Evolutionary conservation across 2,113 vertebrate genomes (phyloP).

Genomic region (Erythrolamprus reginae): DNA sequence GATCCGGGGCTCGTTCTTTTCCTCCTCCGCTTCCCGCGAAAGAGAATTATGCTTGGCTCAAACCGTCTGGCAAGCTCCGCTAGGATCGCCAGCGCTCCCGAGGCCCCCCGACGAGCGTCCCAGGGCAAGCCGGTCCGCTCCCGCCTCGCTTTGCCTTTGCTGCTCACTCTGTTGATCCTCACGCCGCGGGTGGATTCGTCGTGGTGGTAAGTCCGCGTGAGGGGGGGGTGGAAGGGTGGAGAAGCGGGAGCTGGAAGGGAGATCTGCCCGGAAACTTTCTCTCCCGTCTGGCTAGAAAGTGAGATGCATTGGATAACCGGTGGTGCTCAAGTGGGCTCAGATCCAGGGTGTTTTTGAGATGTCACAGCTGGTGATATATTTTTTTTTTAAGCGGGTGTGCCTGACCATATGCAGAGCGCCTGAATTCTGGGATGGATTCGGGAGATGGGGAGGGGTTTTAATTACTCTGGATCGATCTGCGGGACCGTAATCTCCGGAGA

Average conservation of each 20-base stretch:
- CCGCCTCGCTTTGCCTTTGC: slow-evolving; percentile 75
- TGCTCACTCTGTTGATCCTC: slow-evolving; percentile 83
- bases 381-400: not conserved
- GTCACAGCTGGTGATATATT: not conserved
- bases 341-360: not conserved
- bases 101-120: slow-evolving; percentile 64
- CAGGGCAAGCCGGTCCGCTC: slow-evolving; percentile 60
- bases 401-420: not conserved
- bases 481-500: not conserved
- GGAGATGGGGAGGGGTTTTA: not conserved
- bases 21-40: not conserved
- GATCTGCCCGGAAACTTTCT: not conserved
- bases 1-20: not conserved
- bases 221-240: too few relatives aligned
- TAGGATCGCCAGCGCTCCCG: slow-evolving; percentile 54
- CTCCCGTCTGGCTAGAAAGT: not conserved
- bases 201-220: slow-evolving; percentile 85
- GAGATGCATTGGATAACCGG: not conserved
- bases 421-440: not conserved
- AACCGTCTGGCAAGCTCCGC: slow-evolving; percentile 67
- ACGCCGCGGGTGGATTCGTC: slow-evolving; percentile 88
- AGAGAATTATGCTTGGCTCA: slow-evolving; percentile 71
- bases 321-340: not conserved
- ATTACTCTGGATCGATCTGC: not conserved
- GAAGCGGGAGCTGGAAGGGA: not conserved